A percentile compares a stretch with the other conserved stretches of the same genome.
Conservation (phyloP, 1,140 invertebrate genomes). For the Brachionus manjavacas region DNA sequence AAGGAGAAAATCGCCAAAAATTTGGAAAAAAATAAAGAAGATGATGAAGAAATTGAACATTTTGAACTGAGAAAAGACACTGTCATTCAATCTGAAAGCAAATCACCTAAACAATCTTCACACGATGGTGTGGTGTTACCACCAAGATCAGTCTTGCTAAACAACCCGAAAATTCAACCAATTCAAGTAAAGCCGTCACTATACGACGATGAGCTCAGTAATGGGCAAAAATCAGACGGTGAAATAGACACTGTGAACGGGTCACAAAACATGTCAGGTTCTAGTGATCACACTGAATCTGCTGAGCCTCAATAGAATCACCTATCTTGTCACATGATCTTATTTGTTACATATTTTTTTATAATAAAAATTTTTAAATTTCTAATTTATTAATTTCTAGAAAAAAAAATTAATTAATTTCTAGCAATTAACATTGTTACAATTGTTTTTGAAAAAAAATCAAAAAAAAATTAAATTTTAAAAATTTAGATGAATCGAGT, state of each 20-base stretch:
- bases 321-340: not conserved
- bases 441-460: not conserved
- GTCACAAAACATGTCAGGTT: not conserved
- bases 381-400: too few relatives aligned
- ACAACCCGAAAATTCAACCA: not conserved
- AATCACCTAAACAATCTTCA: not conserved
- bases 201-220: not conserved
- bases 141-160: not conserved
- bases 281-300: not conserved
- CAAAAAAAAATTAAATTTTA: not conserved
- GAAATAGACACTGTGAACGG: not conserved
- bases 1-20: constrained; percentile 33
- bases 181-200: not conserved
- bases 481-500: constrained; percentile 8
- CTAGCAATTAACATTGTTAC: constrained; percentile 3
- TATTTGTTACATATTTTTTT: not conserved
- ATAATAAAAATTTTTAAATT: not conserved
- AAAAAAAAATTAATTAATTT: not conserved
- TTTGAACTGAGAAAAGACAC: constrained; percentile 38
- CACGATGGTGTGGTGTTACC: not conserved
- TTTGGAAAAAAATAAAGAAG: constrained; percentile 6
- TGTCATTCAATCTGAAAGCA: not conserved
- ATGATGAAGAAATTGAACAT: constrained; percentile 24
- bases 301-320: not conserved
- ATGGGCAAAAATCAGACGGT: not conserved